Base-by-base conservation (phyloP, 2,888 invertebrate genomes). In the Nomada fabriciana region DNA sequence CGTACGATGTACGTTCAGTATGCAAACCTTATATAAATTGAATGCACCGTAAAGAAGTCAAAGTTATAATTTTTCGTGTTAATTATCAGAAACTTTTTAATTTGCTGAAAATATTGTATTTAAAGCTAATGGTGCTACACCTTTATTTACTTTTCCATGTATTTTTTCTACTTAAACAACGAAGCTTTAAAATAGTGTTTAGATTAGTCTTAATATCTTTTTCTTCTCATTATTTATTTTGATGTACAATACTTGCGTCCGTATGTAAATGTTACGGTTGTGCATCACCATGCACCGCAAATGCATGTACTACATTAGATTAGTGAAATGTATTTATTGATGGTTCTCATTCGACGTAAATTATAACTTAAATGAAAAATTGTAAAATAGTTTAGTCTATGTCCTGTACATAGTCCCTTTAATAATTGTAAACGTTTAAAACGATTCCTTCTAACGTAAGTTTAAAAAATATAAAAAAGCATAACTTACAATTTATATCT, bases 341-440 rank as follows among this genome's bases (percentile, higher is more conserved):
- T 71, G 25, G 15, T 42, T 72, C 13, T 64, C 52, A 55, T 80
- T 61, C 57, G 73, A 79, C 73, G 73, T 13, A 59, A 73, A 60
- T n/a, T 73, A 69, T 73, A 72, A 81, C 63, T 68, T 69, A 82
- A 82, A 70, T 67, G 47, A 53, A 57, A 75, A 75, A 65, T 43
- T 63, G 61, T 76, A 72, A 82, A 72, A 59, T 72, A 80, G 82
- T 70, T 76, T 76, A 82, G 63, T 76, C 76, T 82, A 82, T 71
- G 76, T 76, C 82, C 76, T 82, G 76, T 82, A 82, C 72, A 76
- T 72, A 82, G 83, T 82, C 76, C 83, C 76, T 64, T 72, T 47
- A 36, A 72, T 68, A 76, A 68, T 68, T 76, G 72, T 59, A 69
- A 53, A 82, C 36, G n/a, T 82, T 71, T 47, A 57, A 63, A 60